These are phyloP conservation scores for Limnodromus scolopaceus DNA, from an alignment of 2,797 vertebrate genomes.

Conservation along the genomic window DNA sequence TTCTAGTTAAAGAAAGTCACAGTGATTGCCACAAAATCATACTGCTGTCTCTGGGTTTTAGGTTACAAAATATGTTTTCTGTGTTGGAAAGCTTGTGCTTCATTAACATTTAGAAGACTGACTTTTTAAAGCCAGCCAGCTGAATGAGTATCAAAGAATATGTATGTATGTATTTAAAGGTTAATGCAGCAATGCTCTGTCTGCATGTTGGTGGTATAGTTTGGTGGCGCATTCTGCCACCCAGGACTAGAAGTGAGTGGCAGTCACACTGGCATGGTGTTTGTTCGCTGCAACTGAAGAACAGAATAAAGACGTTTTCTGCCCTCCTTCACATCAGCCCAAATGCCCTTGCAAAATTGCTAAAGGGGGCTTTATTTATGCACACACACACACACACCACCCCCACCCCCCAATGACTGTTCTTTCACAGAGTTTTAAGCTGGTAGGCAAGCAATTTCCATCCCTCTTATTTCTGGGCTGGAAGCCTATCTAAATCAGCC, in stretches of 20 bases:
- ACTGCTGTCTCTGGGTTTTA: not conserved
- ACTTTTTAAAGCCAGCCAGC: not conserved
- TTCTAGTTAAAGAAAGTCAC: not conserved
- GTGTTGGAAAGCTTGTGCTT: not conserved
- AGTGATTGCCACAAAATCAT: not conserved
- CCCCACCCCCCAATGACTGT: fast-evolving
- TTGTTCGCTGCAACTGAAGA: not conserved
- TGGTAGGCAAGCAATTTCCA: not conserved
- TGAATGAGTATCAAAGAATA: not conserved
- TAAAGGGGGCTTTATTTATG: not conserved
- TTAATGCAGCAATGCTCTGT: not conserved
- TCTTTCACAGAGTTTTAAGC: not conserved
- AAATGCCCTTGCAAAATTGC: not conserved
- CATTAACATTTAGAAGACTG: not conserved
- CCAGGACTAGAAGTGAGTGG: not conserved
- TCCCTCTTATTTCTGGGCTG: not conserved
- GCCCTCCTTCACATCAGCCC: not conserved
- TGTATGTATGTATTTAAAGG: not conserved
- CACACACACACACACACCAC: not conserved
- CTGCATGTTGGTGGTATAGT: fast-evolving
- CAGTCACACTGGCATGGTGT: not conserved
- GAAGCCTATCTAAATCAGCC: not conserved
- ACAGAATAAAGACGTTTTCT: not conserved
- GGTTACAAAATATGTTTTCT: not conserved
- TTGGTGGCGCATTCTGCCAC: not conserved